Evolutionary conservation across 2,113 vertebrate genomes (phyloP).

Genomic region (Guaruba guarouba): DNA sequence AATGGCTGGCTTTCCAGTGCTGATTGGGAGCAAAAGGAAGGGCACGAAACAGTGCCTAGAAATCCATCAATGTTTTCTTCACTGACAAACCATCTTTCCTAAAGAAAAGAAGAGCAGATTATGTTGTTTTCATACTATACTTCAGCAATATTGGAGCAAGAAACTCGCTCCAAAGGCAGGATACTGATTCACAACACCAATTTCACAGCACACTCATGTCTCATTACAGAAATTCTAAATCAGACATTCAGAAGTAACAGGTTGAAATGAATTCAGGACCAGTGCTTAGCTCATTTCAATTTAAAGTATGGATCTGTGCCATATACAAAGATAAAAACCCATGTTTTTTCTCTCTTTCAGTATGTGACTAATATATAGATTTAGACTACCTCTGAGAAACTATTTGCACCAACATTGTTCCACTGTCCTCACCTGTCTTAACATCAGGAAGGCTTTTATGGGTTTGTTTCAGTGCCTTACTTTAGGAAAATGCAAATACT

Average conservation of each 20-base stretch:
- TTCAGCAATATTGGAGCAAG: background rate
- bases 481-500: background rate
- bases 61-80: constrained; percentile 78
- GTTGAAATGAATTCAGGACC: background rate
- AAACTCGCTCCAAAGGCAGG: background rate
- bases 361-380: rapidly evolving
- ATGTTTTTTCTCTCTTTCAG: rapidly evolving
- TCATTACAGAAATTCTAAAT: background rate
- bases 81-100: constrained; percentile 77
- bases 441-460: background rate
- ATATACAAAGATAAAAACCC: background rate
- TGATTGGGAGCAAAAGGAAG: constrained; percentile 27
- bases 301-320: background rate
- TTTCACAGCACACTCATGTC: background rate
- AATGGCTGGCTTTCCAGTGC: constrained; percentile 11
- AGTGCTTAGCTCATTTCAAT: background rate
- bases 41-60: constrained; percentile 43
- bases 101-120: constrained; percentile 20
- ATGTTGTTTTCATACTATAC: background rate
- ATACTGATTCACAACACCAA: background rate
- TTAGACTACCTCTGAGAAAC: background rate
- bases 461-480: background rate
- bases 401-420: rapidly evolving
- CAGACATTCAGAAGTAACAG: background rate
- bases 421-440: background rate